phyloP scores from a whole-genome alignment of 2,888 invertebrate genomes.

The Apomyelois bistriatella region DNA sequence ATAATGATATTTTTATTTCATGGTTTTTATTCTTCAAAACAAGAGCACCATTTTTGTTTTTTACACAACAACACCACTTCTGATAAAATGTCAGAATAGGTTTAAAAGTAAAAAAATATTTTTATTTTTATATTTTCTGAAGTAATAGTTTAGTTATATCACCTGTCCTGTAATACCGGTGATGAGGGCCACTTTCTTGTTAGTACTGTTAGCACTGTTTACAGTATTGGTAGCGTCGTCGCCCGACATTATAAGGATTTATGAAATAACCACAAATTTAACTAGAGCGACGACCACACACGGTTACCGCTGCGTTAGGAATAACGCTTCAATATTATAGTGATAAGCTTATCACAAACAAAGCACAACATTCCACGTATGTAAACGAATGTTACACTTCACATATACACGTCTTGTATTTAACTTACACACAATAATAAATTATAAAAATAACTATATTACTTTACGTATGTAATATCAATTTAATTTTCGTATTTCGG shows the following conservation, averaged over 20 bases:
- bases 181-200: slow-evolving; percentile 90
- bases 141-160: slow-evolving; percentile 25
- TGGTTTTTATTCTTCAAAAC: too few species aligned
- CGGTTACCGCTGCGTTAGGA: slow-evolving; percentile 24
- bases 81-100: too few species aligned
- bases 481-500: too few species aligned
- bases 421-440: too few species aligned
- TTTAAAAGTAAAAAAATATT: too few species aligned
- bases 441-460: too few species aligned
- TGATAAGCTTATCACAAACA: slow-evolving; percentile 33
- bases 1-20: too few species aligned
- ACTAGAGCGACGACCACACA: slow-evolving; percentile 31
- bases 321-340: not conserved
- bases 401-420: too few species aligned
- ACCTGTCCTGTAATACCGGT: slow-evolving; percentile 99
- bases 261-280: slow-evolving; percentile 1
- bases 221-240: slow-evolving; percentile 42
- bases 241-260: slow-evolving; percentile 51
- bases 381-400: not conserved
- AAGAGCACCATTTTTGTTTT: too few species aligned
- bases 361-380: slow-evolving; percentile 9
- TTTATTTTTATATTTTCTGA: too few species aligned
- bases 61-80: too few species aligned
- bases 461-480: too few species aligned
- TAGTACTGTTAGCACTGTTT: slow-evolving; percentile 32